These are phyloP conservation scores for Arizona elegans DNA, from an alignment of 2,113 vertebrate genomes.

Conservation along the genomic window DNA sequence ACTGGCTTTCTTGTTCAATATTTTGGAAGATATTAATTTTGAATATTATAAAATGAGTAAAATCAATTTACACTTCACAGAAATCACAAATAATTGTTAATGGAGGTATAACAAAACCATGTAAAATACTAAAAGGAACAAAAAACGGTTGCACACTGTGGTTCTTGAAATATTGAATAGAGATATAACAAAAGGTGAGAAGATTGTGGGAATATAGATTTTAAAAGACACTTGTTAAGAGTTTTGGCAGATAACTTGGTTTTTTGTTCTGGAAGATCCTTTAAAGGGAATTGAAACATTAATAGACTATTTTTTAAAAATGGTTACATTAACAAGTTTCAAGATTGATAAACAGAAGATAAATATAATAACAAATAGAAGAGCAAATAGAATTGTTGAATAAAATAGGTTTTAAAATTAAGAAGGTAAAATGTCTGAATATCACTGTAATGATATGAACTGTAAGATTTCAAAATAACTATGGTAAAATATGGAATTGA, in stretches of 20 bases:
- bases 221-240: not conserved
- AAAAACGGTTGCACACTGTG: not conserved
- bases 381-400: not conserved
- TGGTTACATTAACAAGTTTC: not conserved
- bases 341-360: not conserved
- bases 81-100: not conserved
- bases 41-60: not conserved
- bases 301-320: not conserved
- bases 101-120: not conserved
- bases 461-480: not conserved
- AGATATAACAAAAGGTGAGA: not conserved
- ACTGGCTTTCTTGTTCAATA: too few species aligned
- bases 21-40: too few species aligned
- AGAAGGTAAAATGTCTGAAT: not conserved
- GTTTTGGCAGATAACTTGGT: not conserved
- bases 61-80: not conserved
- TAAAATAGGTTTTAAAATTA: not conserved
- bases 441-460: not conserved
- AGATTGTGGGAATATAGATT: not conserved
- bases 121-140: not conserved
- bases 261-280: not conserved
- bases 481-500: not conserved
- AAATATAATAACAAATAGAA: not conserved
- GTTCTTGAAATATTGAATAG: not conserved
- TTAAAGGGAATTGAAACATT: not conserved